phyloP scores from a whole-genome alignment of 2,888 invertebrate genomes.

The Dicroscelio sp. region DNA sequence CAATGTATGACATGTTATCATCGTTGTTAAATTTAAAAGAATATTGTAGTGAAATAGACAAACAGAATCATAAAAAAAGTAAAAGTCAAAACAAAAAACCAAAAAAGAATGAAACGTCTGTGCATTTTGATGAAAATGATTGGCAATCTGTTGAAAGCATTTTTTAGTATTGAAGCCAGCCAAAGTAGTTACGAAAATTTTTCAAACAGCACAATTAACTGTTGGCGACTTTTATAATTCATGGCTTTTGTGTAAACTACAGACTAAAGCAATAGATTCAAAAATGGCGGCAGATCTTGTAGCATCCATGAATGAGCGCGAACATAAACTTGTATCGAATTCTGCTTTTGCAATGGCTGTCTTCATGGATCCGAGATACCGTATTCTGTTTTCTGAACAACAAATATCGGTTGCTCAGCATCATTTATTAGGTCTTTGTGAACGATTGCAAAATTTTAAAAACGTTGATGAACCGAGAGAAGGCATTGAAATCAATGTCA shows the following conservation, averaged over 20 bases:
- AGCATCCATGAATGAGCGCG: background rate
- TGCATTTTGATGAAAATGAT: background rate
- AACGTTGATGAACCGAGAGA: background rate
- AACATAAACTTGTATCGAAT: background rate
- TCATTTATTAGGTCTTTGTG: background rate
- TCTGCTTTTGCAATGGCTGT: constrained; percentile 6
- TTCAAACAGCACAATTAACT: constrained; percentile 27
- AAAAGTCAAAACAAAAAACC: background rate
- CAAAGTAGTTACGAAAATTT: constrained; percentile 13
- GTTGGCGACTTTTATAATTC: constrained; percentile 10
- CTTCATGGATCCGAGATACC: constrained; percentile 7
- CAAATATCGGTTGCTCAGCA: background rate
- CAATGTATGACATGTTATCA: constrained; percentile 3
- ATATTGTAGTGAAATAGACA: background rate
- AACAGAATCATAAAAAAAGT: background rate
- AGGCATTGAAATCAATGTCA: background rate
- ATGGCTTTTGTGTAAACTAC: constrained; percentile 14
- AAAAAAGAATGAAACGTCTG: background rate
- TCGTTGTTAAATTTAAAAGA: background rate
- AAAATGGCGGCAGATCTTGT: background rate
- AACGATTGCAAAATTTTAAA: background rate
- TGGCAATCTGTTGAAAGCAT: constrained; percentile 6
- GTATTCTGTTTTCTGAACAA: background rate
- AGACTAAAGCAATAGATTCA: background rate
- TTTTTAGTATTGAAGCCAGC: background rate